phyloP scores from a whole-genome alignment of 2,797 vertebrate genomes.

The Hemitrygon akajei region DNA sequence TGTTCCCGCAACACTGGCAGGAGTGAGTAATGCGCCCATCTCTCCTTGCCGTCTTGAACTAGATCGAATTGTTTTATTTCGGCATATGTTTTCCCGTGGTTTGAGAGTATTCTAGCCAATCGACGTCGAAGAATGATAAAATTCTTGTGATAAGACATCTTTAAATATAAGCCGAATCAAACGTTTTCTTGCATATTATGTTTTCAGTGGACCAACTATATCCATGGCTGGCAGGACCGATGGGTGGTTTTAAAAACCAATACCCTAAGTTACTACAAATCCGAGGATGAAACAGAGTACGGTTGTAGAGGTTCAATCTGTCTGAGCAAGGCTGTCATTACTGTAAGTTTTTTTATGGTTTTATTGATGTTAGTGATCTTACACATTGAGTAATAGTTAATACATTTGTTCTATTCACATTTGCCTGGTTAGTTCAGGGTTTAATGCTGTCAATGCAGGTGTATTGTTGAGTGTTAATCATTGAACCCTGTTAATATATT shows the following conservation, averaged over 20 bases:
- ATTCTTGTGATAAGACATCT: no score
- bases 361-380: neutral
- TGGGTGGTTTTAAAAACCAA: slow-evolving; percentile 93
- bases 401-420: neutral
- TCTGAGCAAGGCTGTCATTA: slow-evolving; percentile 91
- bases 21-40: neutral
- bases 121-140: neutral
- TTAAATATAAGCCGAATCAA: neutral
- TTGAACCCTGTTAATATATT: neutral
- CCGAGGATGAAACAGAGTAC: slow-evolving; percentile 90
- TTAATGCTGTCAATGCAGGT: neutral
- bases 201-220: slow-evolving; percentile 93
- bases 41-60: neutral
- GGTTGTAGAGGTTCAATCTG: slow-evolving; percentile 93
- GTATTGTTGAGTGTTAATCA: neutral
- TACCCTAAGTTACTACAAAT: slow-evolving; percentile 94
- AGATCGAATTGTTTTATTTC: neutral
- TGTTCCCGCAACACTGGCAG: neutral
- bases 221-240: slow-evolving; percentile 97
- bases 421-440: neutral
- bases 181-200: neutral
- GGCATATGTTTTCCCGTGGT: neutral
- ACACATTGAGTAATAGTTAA: neutral
- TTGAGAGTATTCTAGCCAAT: neutral
- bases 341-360: slow-evolving; percentile 63